Percentiles rank a stretch among this genome's conserved stretches.
These are phyloP conservation scores for Onychomys torridus DNA, from an alignment of 2,797 vertebrate species.

Conservation along the genomic window DNA sequence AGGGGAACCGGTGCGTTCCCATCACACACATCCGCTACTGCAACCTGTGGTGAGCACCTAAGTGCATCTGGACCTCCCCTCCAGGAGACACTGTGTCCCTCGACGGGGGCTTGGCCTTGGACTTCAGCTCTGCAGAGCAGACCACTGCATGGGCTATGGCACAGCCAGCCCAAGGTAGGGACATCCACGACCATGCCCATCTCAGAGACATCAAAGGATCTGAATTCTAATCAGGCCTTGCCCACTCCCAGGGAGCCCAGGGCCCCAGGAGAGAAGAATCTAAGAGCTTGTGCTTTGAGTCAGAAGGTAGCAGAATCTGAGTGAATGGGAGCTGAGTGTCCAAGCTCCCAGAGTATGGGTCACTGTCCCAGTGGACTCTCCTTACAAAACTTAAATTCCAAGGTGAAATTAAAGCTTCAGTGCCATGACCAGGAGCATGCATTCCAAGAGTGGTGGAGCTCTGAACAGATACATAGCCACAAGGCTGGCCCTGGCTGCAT, in stretches of 20 bases:
- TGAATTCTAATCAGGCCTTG: neutral
- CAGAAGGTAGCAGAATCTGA: no score
- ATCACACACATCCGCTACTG: neutral
- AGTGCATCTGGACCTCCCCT: neutral
- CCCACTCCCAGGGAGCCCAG: neutral
- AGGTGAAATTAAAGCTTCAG: neutral
- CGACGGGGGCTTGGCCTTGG: rapidly evolving
- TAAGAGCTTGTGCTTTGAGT: neutral
- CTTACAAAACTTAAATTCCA: neutral
- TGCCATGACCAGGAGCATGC: rapidly evolving
- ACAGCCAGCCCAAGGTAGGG: no score
- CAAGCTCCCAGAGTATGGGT: rapidly evolving
- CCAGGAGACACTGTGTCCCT: neutral
- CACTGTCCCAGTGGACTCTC: neutral
- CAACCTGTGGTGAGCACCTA: rapidly evolving
- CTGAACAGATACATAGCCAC: rapidly evolving
- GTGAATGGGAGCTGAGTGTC: rapidly evolving
- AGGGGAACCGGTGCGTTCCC: neutral
- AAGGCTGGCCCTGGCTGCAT: neutral
- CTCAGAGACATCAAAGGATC: neutral
- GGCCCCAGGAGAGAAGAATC: neutral
- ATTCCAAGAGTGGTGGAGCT: neutral
- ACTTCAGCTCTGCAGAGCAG: neutral
- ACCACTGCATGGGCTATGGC: rapidly evolving
- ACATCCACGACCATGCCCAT: neutral